These are phyloP conservation scores for Salmo trutta DNA, from an alignment of 2,797 vertebrate genomes.

Conservation along the genomic window DNA sequence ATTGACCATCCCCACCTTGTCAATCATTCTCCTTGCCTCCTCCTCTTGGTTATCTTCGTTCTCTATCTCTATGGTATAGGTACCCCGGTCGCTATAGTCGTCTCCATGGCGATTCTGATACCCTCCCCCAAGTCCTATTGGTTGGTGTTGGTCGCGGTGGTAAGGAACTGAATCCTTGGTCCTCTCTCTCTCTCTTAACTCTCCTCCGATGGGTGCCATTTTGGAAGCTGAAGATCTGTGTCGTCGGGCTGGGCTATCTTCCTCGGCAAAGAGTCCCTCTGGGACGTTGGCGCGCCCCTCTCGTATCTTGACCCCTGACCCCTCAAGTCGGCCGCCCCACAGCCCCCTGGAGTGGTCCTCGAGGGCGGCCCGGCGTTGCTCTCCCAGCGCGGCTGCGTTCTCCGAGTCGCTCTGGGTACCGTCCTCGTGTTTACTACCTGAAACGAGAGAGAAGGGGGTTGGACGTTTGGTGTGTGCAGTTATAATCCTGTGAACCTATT, in stretches of 20 bases:
- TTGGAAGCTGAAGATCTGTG: conserved; percentile 83
- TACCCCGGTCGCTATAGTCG: conserved; percentile 93
- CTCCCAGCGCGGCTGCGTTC: conserved; percentile 78
- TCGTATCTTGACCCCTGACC: conserved; percentile 73
- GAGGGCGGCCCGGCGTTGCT: conserved; percentile 80
- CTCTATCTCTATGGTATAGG: conserved; percentile 92
- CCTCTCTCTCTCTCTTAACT: conserved; percentile 67
- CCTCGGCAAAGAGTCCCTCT: conserved; percentile 89
- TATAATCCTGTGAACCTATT: too few species aligned
- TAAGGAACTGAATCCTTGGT: conserved; percentile 64
- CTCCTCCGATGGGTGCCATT: conserved; percentile 63
- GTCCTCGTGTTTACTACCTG: conserved; percentile 95
- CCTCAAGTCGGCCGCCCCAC: conserved; percentile 59
- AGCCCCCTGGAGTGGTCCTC: conserved; percentile 72
- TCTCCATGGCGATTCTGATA: conserved; percentile 82
- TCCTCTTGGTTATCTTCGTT: conserved; percentile 88
- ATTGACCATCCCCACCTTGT: conserved; percentile 80
- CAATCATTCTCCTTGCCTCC: conserved; percentile 92
- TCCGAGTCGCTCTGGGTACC: conserved; percentile 96
- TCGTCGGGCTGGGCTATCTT: conserved; percentile 86
- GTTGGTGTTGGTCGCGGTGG: conserved; percentile 46
- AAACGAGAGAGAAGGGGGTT: not conserved
- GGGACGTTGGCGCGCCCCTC: conserved; percentile 80
- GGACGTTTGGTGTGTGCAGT: not conserved
- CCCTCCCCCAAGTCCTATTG: conserved; percentile 59